Base-by-base conservation (phyloP, 2,797 vertebrate species). In the Gymnodraco acuticeps region DNA sequence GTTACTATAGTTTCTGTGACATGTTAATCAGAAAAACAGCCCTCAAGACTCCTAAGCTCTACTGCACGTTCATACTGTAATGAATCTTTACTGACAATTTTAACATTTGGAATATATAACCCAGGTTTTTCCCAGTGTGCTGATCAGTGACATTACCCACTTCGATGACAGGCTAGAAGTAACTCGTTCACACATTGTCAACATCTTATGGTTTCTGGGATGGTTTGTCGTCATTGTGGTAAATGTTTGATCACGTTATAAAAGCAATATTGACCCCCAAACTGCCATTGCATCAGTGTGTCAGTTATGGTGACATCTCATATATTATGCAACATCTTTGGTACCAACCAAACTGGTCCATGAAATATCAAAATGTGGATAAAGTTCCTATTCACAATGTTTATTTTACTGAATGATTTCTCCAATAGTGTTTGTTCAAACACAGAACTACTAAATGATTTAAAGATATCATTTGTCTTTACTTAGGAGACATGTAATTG, bases 401-500 rank as follows among this genome's bases (percentile, higher is more conserved):
- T 14, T n/a, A 0, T 23, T n/a, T 51, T 3, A 6, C 6, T 23
- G 15, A 47, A 11, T 20, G 12, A 20, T 38, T 41, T 54, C 11
- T 50, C 16, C 23, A 15, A 7, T 11, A 10, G 23, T 53, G 52
- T 45, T 12, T 66, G 60, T 42, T 33, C 10, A 55, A 70, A 27
- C 5, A 15, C 11, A 16, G 45, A 47, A 14, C 2, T 27, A 23
- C 11, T 8, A 19, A 31, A 33, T 12, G 15, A 43, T 50, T 31
- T 16, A 42, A 6, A 67, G 61, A 11, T 58, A 15, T 58, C 64
- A 12, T 3, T 33, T 59, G 19, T 63, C 47, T 62, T 52, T 13
- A 52, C 56, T 56, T n/a, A 31, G 3, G 1, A 72, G 54, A 70
- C 58, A 51, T 68, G 55, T 69, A 70, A 61, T 80, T 43, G 10